phyloP scores from a whole-genome alignment of 2,797 vertebrate species.

The Argyrosomus regius region DNA sequence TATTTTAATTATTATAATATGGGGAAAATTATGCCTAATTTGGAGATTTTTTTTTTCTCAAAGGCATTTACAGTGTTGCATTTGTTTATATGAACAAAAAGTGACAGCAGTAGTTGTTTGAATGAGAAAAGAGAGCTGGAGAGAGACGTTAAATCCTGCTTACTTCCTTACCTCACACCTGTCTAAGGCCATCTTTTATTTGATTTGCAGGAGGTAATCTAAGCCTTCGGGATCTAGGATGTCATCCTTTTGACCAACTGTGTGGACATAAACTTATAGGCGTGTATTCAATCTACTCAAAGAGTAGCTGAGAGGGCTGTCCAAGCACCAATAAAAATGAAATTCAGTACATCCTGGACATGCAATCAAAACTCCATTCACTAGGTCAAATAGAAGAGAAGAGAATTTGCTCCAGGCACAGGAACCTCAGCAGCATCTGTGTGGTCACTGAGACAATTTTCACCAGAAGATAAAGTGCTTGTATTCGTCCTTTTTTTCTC shows the following conservation, averaged over 20 bases:
- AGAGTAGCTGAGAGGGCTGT: constrained; percentile 15
- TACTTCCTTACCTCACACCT: background rate
- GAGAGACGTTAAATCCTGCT: background rate
- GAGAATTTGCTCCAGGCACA: constrained; percentile 32
- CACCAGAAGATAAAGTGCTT: constrained; percentile 27
- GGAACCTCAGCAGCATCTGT: constrained; percentile 22
- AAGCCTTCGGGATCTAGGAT: background rate
- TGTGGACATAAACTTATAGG: background rate
- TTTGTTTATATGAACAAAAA: background rate
- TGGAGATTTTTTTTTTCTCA: background rate
- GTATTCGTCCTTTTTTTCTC: constrained; percentile 36
- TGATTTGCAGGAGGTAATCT: constrained; percentile 1
- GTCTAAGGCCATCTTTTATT: background rate
- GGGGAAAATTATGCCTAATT: background rate
- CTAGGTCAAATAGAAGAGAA: constrained; percentile 25
- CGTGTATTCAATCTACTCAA: constrained; percentile 13
- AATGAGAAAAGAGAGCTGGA: background rate
- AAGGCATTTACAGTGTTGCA: background rate
- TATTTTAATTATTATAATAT: background rate
- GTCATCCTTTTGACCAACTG: constrained; percentile 15
- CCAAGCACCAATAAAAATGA: constrained; percentile 28
- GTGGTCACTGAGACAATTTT: constrained; percentile 25
- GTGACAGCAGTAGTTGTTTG: background rate
- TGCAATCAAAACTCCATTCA: constrained; percentile 27
- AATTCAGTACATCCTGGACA: constrained; percentile 36